These are phyloP conservation scores for Stenodema calcarata DNA, from an alignment of 2,888 invertebrate genomes.

Conservation along the genomic window DNA sequence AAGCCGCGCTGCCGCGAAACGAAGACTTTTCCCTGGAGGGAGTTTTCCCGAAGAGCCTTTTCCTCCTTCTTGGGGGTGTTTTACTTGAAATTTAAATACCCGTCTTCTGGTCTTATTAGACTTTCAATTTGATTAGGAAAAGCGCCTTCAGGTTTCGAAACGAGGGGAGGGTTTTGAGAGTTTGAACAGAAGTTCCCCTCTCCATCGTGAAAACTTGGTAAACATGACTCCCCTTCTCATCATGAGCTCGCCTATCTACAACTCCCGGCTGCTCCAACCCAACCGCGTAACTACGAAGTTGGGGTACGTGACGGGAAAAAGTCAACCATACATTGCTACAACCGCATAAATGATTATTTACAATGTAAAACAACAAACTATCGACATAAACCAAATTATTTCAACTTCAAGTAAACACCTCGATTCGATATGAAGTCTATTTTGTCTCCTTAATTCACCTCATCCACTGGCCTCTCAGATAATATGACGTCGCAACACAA, in stretches of 20 bases:
- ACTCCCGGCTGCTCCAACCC: not conserved
- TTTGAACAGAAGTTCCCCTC: not conserved
- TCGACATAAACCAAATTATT: too few species aligned
- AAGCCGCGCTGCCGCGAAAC: not conserved
- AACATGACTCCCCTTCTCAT: not conserved
- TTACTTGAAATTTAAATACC: conserved; percentile 23
- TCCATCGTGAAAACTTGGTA: not conserved
- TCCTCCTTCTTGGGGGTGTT: not conserved
- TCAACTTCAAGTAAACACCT: too few species aligned
- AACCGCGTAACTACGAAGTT: not conserved
- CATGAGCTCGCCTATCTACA: not conserved
- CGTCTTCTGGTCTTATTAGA: conserved; percentile 30
- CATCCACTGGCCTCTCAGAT: too few species aligned
- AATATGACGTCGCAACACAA: too few species aligned
- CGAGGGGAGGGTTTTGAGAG: not conserved
- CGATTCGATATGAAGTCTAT: too few species aligned
- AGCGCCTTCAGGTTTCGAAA: not conserved
- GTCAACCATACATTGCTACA: too few species aligned
- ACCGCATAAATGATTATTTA: too few species aligned
- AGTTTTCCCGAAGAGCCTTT: not conserved
- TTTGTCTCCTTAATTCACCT: too few species aligned
- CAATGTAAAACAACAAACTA: too few species aligned
- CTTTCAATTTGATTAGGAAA: conserved; percentile 36
- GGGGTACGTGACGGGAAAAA: not conserved
- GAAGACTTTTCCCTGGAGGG: not conserved